Evolutionary conservation across 2,888 invertebrate species (phyloP).

Genomic region (Xylota sylvarum): DNA sequence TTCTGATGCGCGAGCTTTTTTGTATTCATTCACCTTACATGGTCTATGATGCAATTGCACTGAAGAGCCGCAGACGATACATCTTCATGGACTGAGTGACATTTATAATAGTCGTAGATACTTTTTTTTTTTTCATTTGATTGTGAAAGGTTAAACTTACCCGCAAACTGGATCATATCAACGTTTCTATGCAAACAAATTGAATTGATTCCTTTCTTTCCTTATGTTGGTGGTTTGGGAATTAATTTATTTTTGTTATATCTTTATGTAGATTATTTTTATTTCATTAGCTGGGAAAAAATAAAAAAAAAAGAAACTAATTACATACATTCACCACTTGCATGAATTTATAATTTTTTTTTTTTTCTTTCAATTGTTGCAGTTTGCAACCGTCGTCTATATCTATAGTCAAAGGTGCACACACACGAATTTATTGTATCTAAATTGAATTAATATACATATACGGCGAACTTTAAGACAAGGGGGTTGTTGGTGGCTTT

Average conservation of each 20-base stretch:
- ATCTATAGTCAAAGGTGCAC: constrained; percentile 32
- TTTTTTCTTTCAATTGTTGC: background rate
- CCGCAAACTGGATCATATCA: constrained; percentile 56
- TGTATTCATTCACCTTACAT: constrained; percentile 52
- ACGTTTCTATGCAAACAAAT: constrained; percentile 1
- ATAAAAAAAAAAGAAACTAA: constrained; percentile 19
- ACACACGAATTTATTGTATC: constrained; percentile 29
- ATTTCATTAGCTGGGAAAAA: constrained; percentile 37
- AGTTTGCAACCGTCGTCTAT: background rate
- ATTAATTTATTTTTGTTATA: constrained; percentile 18
- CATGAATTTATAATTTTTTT: background rate
- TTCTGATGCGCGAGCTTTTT: constrained; percentile 70
- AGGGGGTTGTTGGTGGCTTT: constrained; percentile 13
- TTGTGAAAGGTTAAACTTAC: constrained; percentile 69
- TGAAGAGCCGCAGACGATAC: too few relatives aligned
- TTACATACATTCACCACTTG: constrained; percentile 45
- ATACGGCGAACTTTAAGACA: constrained; percentile 1
- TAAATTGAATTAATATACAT: constrained; percentile 2
- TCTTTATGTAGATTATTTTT: constrained; percentile 19
- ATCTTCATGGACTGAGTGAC: constrained; percentile 51
- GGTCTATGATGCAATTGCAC: constrained; percentile 65
- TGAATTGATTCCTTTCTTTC: constrained; percentile 20
- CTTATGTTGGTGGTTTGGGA: background rate
- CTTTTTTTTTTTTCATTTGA: background rate
- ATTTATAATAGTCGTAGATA: constrained; percentile 50